A percentile compares a stretch with the other conserved stretches of the same genome.
Evolutionary conservation across 2,888 invertebrate genomes (phyloP).

Genomic region (Bursaphelenchus okinawaensis): DNA sequence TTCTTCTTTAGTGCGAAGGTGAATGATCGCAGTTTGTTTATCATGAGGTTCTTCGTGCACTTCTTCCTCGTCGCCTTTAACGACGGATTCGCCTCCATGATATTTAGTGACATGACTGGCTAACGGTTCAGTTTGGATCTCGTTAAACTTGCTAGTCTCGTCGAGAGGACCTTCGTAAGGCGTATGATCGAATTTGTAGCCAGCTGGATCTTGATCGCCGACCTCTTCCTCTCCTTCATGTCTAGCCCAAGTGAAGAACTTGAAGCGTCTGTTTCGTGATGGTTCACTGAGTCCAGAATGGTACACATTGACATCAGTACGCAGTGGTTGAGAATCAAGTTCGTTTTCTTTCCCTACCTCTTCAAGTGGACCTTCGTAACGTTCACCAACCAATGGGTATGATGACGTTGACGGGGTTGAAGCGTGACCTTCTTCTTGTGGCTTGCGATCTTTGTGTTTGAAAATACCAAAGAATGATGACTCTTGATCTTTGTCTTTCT

Average conservation of each 20-base stretch:
- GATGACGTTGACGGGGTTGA: not conserved
- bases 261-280: not conserved
- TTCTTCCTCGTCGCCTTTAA: not conserved
- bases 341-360: not conserved
- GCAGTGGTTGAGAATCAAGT: constrained; percentile 26
- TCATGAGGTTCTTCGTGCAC: not conserved
- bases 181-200: not conserved
- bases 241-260: constrained; percentile 3
- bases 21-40: not conserved
- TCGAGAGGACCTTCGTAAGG: constrained; percentile 6
- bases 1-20: not conserved
- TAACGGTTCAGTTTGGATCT: constrained; percentile 7
- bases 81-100: constrained; percentile 4
- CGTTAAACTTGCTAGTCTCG: not conserved
- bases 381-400: not conserved
- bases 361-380: constrained; percentile 15
- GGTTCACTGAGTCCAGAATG: constrained; percentile 13
- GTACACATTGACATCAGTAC: constrained; percentile 32
- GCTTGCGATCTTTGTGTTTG: not conserved
- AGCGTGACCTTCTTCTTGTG: not conserved
- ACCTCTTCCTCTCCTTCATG: constrained; percentile 13
- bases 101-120: constrained; percentile 2
- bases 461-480: constrained; percentile 3
- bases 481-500: not conserved
- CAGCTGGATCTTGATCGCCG: constrained; percentile 8